Percentiles rank a stretch among this genome's conserved stretches.
phyloP scores from a whole-genome alignment of 2,888 invertebrate species.

The Eupithecia abbreviata region DNA sequence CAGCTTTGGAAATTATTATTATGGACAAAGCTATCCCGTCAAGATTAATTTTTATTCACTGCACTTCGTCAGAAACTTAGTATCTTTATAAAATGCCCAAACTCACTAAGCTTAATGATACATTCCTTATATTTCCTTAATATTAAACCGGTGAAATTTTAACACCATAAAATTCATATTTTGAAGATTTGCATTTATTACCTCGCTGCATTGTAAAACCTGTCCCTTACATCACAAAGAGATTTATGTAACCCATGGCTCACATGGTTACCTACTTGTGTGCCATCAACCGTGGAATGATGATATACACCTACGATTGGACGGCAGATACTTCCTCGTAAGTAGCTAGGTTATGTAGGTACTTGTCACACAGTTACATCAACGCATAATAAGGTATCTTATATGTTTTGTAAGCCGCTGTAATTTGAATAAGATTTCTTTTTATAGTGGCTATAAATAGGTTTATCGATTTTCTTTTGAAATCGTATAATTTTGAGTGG shows the following conservation, averaged over 20 bases:
- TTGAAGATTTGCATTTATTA: conserved; percentile 4
- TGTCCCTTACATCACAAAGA: conserved; percentile 24
- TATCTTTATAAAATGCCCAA: not conserved
- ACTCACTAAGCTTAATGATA: not conserved
- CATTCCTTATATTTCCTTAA: not conserved
- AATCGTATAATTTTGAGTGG: conserved; percentile 15
- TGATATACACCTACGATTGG: conserved; percentile 26
- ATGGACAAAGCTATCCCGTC: no score
- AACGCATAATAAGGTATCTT: conserved; percentile 10
- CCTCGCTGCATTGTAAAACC: not conserved
- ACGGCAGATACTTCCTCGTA: conserved; percentile 5
- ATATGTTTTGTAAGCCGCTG: conserved; percentile 22
- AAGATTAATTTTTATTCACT: no score
- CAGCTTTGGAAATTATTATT: no score
- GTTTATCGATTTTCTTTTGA: conserved; percentile 15
- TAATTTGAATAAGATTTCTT: conserved; percentile 30
- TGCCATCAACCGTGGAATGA: conserved; percentile 37
- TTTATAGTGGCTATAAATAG: conserved; percentile 18
- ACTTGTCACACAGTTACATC: conserved; percentile 33
- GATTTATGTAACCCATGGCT: conserved; percentile 35
- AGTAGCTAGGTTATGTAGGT: not conserved
- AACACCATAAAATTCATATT: not conserved
- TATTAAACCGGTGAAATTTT: not conserved
- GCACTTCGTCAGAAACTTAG: not conserved
- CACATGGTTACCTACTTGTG: conserved; percentile 33